Base-by-base conservation (phyloP, 2,113 vertebrate genomes). In the Brachyhypopomus occidentalis region DNA sequence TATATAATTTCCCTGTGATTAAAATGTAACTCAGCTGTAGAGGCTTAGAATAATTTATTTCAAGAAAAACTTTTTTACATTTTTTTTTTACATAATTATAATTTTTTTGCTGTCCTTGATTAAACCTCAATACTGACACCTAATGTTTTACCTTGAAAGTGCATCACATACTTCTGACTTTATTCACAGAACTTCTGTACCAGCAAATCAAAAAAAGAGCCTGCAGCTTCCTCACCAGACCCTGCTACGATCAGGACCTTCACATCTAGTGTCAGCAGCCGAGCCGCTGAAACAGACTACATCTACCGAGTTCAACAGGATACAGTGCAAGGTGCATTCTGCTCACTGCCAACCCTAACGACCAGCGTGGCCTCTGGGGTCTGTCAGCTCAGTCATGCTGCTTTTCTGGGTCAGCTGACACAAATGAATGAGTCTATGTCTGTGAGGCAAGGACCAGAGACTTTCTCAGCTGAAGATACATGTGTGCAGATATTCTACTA, bases 71-170 rank as follows among this genome's bases (percentile, higher is more conserved):
- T 30, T 30, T 19, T 3, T 78, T 34, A 27, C 71, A 45, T 19
- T 14, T 14, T n/a, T n/a, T n/a, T n/a, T n/a, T n/a, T n/a, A n/a
- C n/a, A n/a, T n/a, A n/a, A n/a, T n/a, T n/a, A n/a, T n/a, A n/a
- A n/a, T n/a, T n/a, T n/a, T n/a, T n/a, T 76, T 27, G 22, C 62
- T 58, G 16, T 3, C 23, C 63, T 22, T 20, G 52, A 62, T 45
- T 22, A 66, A 75, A 55, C 71, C 77, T 82, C 77, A 72, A 66
- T 66, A 87, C 72, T 79, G 72, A 79, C 76, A 78, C 69, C 76
- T 85, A 67, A 62, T 86, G 81, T 75, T 74, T 66, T 52, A 38
- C 58, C 48, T 6, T 70, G 55, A 64, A 55, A 78, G 38, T 72
- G 76, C 69, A 67, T 58, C 7, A 38, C 38, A 62, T 75, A 58